Conservation (phyloP, 2,113 vertebrate species). For the Etia nguti region DNA sequence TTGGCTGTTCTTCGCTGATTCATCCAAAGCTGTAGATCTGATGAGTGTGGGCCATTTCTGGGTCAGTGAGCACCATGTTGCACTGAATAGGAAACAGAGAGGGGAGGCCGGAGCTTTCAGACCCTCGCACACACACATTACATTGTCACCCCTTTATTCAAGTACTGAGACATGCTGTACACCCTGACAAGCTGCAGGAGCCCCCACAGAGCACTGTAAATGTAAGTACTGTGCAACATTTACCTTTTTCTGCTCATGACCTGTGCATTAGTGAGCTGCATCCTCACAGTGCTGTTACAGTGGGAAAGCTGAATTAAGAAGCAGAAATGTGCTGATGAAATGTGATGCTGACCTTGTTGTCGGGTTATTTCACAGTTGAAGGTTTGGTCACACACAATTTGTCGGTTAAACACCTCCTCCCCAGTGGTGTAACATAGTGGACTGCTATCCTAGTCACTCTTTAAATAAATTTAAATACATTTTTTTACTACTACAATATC, state of each 20-base stretch:
- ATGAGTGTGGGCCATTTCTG: conserved; percentile 73
- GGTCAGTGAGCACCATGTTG: conserved; percentile 64
- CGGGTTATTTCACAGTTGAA: background rate
- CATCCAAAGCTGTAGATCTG: conserved; percentile 67
- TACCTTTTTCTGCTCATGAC: background rate
- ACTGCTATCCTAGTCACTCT: background rate
- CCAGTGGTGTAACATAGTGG: background rate
- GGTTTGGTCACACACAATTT: background rate
- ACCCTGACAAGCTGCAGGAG: conserved; percentile 11
- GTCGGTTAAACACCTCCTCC: background rate
- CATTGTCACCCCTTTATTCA: conserved; percentile 8
- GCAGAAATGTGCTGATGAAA: background rate
- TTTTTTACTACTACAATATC: background rate
- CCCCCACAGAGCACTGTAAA: background rate
- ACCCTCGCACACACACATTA: conserved; percentile 15
- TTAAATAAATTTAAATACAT: background rate
- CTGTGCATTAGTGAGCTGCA: background rate
- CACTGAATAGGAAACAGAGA: conserved; percentile 52
- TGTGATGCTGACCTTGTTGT: background rate
- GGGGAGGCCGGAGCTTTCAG: conserved; percentile 23
- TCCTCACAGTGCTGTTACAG: background rate
- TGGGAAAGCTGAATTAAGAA: background rate
- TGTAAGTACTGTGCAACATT: conserved; percentile 38
- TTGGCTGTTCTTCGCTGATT: conserved; percentile 58
- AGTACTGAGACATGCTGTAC: conserved; percentile 6